phyloP scores from a whole-genome alignment of 2,888 invertebrate species.

The Aphrophora alni region DNA sequence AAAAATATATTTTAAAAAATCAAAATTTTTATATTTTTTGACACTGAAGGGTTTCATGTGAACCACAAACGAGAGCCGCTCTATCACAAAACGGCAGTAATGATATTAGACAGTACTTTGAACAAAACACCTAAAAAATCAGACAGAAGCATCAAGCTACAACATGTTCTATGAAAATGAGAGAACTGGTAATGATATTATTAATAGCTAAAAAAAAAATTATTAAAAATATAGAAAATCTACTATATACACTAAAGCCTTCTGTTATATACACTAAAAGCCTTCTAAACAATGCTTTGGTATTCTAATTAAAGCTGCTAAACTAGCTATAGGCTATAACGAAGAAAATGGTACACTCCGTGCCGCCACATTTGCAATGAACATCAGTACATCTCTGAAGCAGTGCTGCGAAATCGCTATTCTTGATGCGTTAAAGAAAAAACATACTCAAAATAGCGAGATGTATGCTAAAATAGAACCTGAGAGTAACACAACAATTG shows the following conservation, averaged over 20 bases:
- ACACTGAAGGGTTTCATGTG: too few species aligned
- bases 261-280: too few species aligned
- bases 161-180: slow-evolving; percentile 18
- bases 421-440: neutral
- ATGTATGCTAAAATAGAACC: neutral
- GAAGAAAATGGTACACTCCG: neutral
- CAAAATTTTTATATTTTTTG: too few species aligned
- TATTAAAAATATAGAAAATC: neutral
- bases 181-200: slow-evolving; percentile 11
- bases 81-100: too few species aligned
- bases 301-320: slow-evolving; percentile 8
- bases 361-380: slow-evolving; percentile 14
- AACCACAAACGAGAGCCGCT: too few species aligned
- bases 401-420: slow-evolving; percentile 22
- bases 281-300: slow-evolving; percentile 1
- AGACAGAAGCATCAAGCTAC: slow-evolving; percentile 6
- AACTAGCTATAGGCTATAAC: slow-evolving; percentile 11
- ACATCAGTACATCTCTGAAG: slow-evolving; percentile 14
- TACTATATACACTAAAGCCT: slow-evolving; percentile 18
- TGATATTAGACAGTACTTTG: too few species aligned
- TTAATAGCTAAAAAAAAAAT: neutral
- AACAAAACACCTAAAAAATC: too few species aligned
- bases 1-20: too few species aligned
- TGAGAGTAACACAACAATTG: slow-evolving; percentile 8
- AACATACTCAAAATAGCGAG: neutral